phyloP scores from a whole-genome alignment of 2,797 vertebrate species.

The Acrossocheilus wenchowensis region DNA sequence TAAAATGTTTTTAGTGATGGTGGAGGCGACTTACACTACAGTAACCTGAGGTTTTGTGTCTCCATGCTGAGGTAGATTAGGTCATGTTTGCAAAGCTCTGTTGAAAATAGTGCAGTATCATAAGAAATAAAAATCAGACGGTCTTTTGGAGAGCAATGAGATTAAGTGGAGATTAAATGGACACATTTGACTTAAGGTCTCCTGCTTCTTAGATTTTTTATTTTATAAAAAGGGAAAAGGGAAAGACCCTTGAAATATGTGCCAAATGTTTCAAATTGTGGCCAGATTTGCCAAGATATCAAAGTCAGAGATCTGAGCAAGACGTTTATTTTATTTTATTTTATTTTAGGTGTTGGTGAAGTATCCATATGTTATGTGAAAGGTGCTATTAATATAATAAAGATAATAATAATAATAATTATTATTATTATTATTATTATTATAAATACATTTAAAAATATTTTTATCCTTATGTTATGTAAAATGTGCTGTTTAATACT shows the following conservation, averaged over 20 bases:
- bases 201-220: background rate
- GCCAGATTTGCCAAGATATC: background rate
- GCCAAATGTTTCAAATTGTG: background rate
- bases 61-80: background rate
- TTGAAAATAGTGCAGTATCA: background rate
- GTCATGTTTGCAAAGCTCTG: background rate
- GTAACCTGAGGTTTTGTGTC: conserved; percentile 18
- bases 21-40: background rate
- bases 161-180: background rate
- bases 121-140: background rate
- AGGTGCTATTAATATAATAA: no score
- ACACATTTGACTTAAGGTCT: background rate
- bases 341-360: background rate
- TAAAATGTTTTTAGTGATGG: conserved; percentile 22
- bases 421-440: no score
- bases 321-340: background rate
- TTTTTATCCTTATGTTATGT: no score
- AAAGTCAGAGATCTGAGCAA: background rate
- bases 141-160: background rate
- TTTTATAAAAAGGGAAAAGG: background rate
- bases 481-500: no score
- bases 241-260: background rate
- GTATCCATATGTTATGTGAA: background rate
- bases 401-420: no score
- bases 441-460: no score